phyloP scores from a whole-genome alignment of 1,140 invertebrate genomes.

The Proales similis region DNA sequence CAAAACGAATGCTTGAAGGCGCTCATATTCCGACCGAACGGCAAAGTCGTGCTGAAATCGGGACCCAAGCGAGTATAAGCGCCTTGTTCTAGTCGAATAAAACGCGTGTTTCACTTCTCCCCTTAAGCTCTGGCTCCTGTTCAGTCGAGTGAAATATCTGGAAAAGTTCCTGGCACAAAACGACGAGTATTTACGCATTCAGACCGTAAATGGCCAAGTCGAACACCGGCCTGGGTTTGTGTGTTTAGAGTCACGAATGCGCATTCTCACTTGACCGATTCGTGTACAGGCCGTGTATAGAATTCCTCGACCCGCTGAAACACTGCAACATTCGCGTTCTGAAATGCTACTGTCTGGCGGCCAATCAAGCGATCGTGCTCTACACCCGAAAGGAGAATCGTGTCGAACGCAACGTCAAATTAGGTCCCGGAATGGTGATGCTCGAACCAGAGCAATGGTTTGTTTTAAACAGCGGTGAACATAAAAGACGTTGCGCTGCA shows the following conservation, averaged over 20 bases:
- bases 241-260: neutral
- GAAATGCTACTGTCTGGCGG: slow-evolving; percentile 18
- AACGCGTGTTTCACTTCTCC: neutral
- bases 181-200: slow-evolving; percentile 43
- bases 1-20: too few relatives aligned
- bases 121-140: slow-evolving; percentile 16
- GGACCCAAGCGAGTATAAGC: slow-evolving; percentile 20
- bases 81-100: neutral
- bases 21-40: slow-evolving; percentile 18
- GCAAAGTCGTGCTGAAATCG: slow-evolving; percentile 10
- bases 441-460: slow-evolving; percentile 47
- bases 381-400: neutral
- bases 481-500: neutral
- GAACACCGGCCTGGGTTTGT: slow-evolving; percentile 46
- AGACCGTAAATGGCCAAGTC: slow-evolving; percentile 43
- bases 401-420: neutral
- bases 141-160: slow-evolving; percentile 13
- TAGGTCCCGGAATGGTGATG: slow-evolving; percentile 46
- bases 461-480: neutral
- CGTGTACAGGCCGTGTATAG: neutral
- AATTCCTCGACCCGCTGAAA: neutral
- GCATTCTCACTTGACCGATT: neutral
- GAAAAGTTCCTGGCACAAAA: slow-evolving; percentile 24
- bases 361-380: slow-evolving; percentile 14
- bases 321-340: neutral